Evolutionary conservation across 2,888 invertebrate species (phyloP).

Genomic region (Aricia artaxerxes): DNA sequence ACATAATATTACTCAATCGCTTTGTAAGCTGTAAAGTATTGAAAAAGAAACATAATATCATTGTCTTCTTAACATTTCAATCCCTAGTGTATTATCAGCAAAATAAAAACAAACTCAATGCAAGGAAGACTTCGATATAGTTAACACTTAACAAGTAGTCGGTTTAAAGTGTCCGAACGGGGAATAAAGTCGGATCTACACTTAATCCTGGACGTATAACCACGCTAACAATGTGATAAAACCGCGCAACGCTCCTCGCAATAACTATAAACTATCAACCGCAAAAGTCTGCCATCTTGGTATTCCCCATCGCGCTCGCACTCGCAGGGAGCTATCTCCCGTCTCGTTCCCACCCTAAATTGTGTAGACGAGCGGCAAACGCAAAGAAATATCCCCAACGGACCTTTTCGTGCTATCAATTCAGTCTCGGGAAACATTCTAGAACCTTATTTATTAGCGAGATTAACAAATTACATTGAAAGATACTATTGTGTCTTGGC

Average conservation of each 20-base stretch:
- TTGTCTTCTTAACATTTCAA: no score
- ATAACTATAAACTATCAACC: slow-evolving; percentile 81
- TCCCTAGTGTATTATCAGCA: neutral
- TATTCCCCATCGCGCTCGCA: slow-evolving; percentile 67
- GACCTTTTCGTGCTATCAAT: slow-evolving; percentile 40
- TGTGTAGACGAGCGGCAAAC: slow-evolving; percentile 54
- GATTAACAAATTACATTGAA: slow-evolving; percentile 22
- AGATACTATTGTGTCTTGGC: neutral
- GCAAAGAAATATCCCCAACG: slow-evolving; percentile 47
- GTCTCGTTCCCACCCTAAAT: slow-evolving; percentile 57
- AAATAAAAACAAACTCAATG: neutral
- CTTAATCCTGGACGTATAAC: slow-evolving; percentile 76
- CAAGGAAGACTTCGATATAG: slow-evolving; percentile 40
- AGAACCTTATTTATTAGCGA: slow-evolving; percentile 18
- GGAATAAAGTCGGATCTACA: slow-evolving; percentile 55
- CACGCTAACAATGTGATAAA: slow-evolving; percentile 79
- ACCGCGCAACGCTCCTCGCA: slow-evolving; percentile 75
- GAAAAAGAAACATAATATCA: no score
- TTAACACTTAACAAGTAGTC: slow-evolving; percentile 34
- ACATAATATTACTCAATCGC: no score
- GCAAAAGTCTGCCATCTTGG: slow-evolving; percentile 80
- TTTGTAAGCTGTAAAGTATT: no score
- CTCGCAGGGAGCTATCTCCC: slow-evolving; percentile 46
- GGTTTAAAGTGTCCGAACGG: slow-evolving; percentile 40
- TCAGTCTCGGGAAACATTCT: neutral